Percentiles rank a stretch among this genome's conserved stretches.
Evolutionary conservation across 2,113 vertebrate species (phyloP).

Genomic region (Hippocampus guttulatus): DNA sequence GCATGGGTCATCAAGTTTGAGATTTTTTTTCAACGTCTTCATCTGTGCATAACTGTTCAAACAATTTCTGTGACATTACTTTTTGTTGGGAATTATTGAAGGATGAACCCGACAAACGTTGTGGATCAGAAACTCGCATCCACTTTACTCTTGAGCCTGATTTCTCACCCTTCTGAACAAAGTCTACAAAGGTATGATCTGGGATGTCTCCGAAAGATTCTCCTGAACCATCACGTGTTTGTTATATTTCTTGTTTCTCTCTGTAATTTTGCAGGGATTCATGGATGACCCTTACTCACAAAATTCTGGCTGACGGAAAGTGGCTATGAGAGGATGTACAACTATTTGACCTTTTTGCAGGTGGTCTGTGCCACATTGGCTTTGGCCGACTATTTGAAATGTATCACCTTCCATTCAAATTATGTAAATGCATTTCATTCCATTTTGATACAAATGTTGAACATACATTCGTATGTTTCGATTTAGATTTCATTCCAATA

Average conservation of each 20-base stretch:
- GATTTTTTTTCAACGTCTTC: too few relatives aligned
- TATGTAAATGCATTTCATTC: constrained; percentile 41
- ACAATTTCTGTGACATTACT: too few relatives aligned
- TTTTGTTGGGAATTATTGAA: too few relatives aligned
- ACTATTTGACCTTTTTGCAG: not conserved
- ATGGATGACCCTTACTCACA: not conserved
- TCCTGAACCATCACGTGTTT: not conserved
- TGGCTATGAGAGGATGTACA: not conserved
- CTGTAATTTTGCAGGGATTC: not conserved
- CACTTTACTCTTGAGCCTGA: too few relatives aligned
- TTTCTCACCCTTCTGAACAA: too few relatives aligned
- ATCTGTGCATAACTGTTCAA: not conserved
- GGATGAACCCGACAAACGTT: too few relatives aligned
- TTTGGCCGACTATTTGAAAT: constrained; percentile 30
- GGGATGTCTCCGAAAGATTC: too few relatives aligned
- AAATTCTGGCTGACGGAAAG: not conserved
- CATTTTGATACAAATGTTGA: constrained; percentile 20
- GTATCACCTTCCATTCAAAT: constrained; percentile 31
- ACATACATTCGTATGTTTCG: constrained; percentile 24
- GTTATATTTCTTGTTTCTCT: not conserved
- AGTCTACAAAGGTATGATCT: too few relatives aligned
- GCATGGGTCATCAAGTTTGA: not conserved
- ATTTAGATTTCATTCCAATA: constrained; percentile 27
- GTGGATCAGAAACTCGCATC: too few relatives aligned
- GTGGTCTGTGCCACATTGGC: constrained; percentile 12